Evolutionary conservation across 2,113 vertebrate genomes (phyloP), one percentile per base, ranked within the genome.

Genomic region (Helogale parvula): DNA sequence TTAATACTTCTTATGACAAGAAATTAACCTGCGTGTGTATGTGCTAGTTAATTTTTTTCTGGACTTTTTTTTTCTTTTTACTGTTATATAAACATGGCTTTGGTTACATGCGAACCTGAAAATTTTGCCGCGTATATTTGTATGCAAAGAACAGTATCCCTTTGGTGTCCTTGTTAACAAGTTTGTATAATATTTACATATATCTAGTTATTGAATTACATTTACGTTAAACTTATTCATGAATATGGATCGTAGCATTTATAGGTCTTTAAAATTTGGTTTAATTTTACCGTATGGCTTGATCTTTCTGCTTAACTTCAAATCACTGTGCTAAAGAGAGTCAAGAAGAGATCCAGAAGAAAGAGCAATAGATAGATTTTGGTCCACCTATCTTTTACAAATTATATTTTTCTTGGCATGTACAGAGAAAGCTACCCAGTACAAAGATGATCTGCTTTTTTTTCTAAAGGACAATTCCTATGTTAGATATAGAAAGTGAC

Each of bases 401-500:
- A 95, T 92, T 85, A 31, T 77, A 85, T 92, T 90, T 94, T 93
- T 90, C 66, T 90, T 96, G 85, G 63, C 72, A 77, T 86, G 14
- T 65, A 86, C 21, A 74, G 41, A 97, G 72, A 93, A 97, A n/a
- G 15, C 60, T 86, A 81, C n/a, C 50, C 79, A 92, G 38, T 81
- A 90, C 57, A 94, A 92, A 93, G 27, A 13, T 41, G 84, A 77
- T 74, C 33, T 74, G 27, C 35, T 68, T 85, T 74, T 94, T 92
- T 25, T 25, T 50, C 41, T 80, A 76, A 82, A 86, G 41, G 31
- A 90, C 92, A 95, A 93, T 84, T 74, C 69, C 33, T 88, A 81
- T 33, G 84, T 96, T 96, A 85, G 71, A 96, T 90, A 97, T 93
- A 79, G 60, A 93, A 95, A 90, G 84, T 97, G 95, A 92, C 92